Base-by-base conservation (phyloP, 2,888 invertebrate species). In the Drosophila limbata region DNA sequence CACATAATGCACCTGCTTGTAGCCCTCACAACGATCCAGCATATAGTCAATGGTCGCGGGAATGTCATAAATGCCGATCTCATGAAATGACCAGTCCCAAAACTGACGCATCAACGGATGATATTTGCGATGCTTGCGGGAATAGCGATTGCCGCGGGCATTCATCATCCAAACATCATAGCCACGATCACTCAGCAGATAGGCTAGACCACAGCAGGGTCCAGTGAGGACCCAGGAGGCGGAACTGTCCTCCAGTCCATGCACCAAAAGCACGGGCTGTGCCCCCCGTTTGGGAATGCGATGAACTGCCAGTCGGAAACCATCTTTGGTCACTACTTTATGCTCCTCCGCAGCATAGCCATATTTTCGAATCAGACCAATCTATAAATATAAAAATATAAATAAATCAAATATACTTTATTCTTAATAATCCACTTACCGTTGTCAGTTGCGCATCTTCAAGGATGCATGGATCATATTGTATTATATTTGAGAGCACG, bases 181-280 rank as follows among this genome's bases (percentile, higher is more conserved):
- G n/a, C 94, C 94, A 13, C 89, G 87, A 65, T 94, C 93, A 3
- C 92, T 88, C 3, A 94, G 93, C 91, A 92, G 69, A 56, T 94
- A 94, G 15, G 95, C 96, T 10, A 96, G 39, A n/a, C 35, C 31
- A 92, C 52, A 94, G 94, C 59, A 93, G 0, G 95, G 95, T 0
- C 95, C 95, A 91, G 95, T 94, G n/a, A 96, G 84, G 0, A 97
- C 92, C 94, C 95, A 97, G 73, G 95, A 94, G 0, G 95, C 94
- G 0, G 96, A 95, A 17, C 95, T 95, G 19, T 94, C 95, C n/a
- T 96, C 84, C 0, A 97, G 90, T 0, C 97, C 96, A 75, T 96
- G 96, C 92, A 95, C 94, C 50, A 96, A 48, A 21, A 96, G 93
- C 0, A 95, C 93, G 0, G 94, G 93, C 1, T 93, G 94, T 10